These are phyloP conservation scores for Halichoeres trimaculatus DNA, from an alignment of 2,113 vertebrate genomes.

Conservation along the genomic window DNA sequence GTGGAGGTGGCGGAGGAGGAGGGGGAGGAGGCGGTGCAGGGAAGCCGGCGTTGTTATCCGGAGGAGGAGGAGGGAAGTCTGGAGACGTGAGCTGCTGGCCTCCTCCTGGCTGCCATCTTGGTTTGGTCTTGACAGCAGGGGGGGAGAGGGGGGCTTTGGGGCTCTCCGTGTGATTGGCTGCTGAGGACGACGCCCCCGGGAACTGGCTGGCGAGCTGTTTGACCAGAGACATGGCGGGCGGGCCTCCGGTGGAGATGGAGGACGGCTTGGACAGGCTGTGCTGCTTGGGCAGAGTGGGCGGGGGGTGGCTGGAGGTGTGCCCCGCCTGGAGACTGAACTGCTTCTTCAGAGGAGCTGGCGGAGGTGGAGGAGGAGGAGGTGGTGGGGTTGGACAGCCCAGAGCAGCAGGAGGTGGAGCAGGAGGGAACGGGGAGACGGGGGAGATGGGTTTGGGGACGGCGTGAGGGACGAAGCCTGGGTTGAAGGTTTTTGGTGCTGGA, in stretches of 20 bases:
- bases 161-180: conserved; percentile 67
- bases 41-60: conserved; percentile 69
- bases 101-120: conserved; percentile 91
- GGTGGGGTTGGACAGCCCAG: conserved; percentile 50
- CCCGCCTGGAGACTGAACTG: conserved; percentile 81
- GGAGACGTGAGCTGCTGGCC: conserved; percentile 85
- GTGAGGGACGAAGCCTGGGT: conserved; percentile 78
- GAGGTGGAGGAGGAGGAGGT: conserved; percentile 76
- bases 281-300: conserved; percentile 90
- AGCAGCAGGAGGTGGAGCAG: conserved; percentile 61
- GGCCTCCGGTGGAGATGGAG: conserved; percentile 31
- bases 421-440: conserved; percentile 74
- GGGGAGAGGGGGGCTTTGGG: conserved; percentile 87
- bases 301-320: conserved; percentile 78
- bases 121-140: conserved; percentile 94
- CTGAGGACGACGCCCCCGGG: conserved; percentile 80
- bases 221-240: conserved; percentile 85
- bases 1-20: conserved; percentile 66
- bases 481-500: conserved; percentile 85
- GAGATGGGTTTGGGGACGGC: conserved; percentile 77
- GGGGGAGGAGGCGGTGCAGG: conserved; percentile 74
- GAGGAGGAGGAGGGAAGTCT: conserved; percentile 82
- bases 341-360: conserved; percentile 85
- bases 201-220: conserved; percentile 93
- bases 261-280: conserved; percentile 87